Evolutionary conservation across 2,888 invertebrate species (phyloP).

Genomic region (Spilarctia lutea): DNA sequence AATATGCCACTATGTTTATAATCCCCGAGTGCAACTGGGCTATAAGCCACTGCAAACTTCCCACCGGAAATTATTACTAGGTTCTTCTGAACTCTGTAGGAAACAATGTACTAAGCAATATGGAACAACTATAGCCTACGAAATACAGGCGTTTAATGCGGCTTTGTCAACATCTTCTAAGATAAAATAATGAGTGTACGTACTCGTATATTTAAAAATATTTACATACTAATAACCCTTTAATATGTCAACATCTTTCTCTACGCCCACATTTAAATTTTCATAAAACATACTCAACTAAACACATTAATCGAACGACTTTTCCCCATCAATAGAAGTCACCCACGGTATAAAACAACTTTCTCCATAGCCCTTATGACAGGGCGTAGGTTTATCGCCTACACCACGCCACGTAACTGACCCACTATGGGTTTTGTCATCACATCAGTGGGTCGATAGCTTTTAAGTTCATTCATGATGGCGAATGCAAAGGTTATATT

Average conservation of each 20-base stretch:
- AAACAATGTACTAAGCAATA: no score
- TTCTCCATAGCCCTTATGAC: constrained; percentile 43
- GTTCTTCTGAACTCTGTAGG: no score
- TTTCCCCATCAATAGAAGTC: neutral
- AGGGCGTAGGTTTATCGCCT: constrained; percentile 37
- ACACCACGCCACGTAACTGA: constrained; percentile 19
- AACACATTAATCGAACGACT: neutral
- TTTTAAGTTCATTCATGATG: neutral
- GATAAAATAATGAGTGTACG: no score
- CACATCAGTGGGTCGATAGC: constrained; percentile 7
- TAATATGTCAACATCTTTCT: neutral
- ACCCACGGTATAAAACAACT: constrained; percentile 36
- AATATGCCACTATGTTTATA: no score
- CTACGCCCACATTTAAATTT: neutral
- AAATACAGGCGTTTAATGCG: no score
- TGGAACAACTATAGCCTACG: no score
- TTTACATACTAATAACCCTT: neutral
- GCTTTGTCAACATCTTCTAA: no score
- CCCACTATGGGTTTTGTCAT: constrained; percentile 16
- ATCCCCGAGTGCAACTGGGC: no score
- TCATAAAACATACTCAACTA: neutral
- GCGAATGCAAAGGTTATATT: neutral
- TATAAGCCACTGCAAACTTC: no score
- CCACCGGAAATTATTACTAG: no score
- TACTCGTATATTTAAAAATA: neutral